A percentile compares a stretch with the other conserved stretches of the same genome.
Conservation (phyloP, 2,797 vertebrate genomes). For the Apogon talboti region DNA sequence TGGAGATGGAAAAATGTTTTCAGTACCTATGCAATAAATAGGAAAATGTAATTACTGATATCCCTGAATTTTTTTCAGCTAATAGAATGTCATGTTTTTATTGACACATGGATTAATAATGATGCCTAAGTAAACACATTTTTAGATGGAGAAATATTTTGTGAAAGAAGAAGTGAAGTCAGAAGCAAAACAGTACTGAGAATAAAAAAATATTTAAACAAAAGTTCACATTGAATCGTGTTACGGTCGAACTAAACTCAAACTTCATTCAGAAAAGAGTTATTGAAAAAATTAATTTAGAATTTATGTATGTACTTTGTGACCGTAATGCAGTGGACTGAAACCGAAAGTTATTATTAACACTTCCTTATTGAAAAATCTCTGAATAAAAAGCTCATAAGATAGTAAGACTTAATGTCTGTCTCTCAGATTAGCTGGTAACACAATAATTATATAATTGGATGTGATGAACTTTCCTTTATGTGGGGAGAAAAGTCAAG, state of each 20-base stretch:
- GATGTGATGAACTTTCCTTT: constrained; percentile 43
- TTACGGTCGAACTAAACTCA: constrained; percentile 16
- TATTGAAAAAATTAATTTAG: constrained; percentile 40
- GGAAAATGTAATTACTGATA: too few relatives aligned
- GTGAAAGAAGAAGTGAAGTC: neutral
- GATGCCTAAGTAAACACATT: too few relatives aligned
- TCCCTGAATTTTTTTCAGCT: too few relatives aligned
- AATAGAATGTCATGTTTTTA: too few relatives aligned
- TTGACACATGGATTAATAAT: too few relatives aligned
- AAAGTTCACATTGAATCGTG: constrained; percentile 14
- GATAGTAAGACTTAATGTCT: constrained; percentile 8
- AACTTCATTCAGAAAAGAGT: constrained; percentile 12
- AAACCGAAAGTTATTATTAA: constrained; percentile 28
- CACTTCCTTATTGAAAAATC: neutral
- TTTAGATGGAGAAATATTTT: too few relatives aligned
- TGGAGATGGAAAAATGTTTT: constrained; percentile 6
- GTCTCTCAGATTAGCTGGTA: constrained; percentile 1
- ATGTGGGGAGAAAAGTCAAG: neutral
- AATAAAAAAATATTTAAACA: constrained; percentile 9
- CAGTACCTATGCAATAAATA: too few relatives aligned
- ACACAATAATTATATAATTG: constrained; percentile 48
- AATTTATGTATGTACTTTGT: constrained; percentile 12
- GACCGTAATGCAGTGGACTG: constrained; percentile 15
- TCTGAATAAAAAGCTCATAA: neutral
- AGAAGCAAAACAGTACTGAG: neutral